A percentile compares a stretch with the other conserved stretches of the same genome.
phyloP scores from a whole-genome alignment of 2,888 invertebrate genomes.

The Callyntrura guangdongensis region DNA sequence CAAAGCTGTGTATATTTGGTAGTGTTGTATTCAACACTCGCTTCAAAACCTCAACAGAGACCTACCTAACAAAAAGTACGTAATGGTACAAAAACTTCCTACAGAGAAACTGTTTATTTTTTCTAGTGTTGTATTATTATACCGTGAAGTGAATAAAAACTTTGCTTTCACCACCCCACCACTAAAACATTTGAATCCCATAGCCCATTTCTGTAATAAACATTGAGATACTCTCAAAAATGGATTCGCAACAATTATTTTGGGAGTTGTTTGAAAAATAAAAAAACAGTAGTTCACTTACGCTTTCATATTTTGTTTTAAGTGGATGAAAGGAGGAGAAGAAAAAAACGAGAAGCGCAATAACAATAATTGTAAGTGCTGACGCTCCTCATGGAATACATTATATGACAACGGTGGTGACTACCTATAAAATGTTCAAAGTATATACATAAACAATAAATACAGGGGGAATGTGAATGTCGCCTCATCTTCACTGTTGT shows the following conservation, averaged over 20 bases:
- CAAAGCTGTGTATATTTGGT: too few relatives aligned
- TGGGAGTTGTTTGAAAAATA: constrained; percentile 43
- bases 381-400: constrained; percentile 35
- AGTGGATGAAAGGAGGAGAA: constrained; percentile 16
- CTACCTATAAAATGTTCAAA: constrained; percentile 9
- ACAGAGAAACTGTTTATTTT: constrained; percentile 5
- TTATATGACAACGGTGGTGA: constrained; percentile 4
- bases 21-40: too few relatives aligned
- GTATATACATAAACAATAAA: neutral
- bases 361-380: constrained; percentile 36
- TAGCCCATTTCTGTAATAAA: neutral
- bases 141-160: constrained; percentile 61
- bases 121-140: neutral
- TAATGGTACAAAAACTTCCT: too few relatives aligned
- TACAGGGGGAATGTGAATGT: constrained; percentile 24
- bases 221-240: constrained; percentile 26
- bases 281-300: constrained; percentile 59
- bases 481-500: constrained; percentile 15
- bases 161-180: constrained; percentile 74
- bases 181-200: constrained; percentile 12
- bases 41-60: too few relatives aligned
- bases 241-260: constrained; percentile 37
- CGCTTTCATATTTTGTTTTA: constrained; percentile 36
- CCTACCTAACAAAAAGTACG: too few relatives aligned
- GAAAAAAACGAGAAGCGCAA: constrained; percentile 2